phyloP scores from a whole-genome alignment of 2,888 invertebrate species.

The Crematogaster levior region DNA sequence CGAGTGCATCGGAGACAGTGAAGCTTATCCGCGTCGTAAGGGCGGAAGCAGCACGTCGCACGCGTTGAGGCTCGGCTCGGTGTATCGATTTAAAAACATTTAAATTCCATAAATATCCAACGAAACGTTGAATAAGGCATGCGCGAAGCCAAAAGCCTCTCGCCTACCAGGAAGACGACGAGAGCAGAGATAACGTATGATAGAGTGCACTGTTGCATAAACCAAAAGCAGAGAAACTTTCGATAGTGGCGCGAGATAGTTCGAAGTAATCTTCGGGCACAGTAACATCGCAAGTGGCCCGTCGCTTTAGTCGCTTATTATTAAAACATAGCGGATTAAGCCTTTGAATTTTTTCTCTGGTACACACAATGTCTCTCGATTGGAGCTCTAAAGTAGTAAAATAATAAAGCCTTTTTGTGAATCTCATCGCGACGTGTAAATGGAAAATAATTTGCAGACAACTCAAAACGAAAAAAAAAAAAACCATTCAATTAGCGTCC shows the following conservation, averaged over 20 bases:
- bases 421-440: background rate
- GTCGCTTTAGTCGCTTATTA: slow-evolving; percentile 30
- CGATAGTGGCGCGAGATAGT: slow-evolving; percentile 71
- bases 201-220: slow-evolving; percentile 73
- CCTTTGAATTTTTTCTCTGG: background rate
- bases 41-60: slow-evolving; percentile 48
- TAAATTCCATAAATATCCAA: slow-evolving; percentile 79
- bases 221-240: slow-evolving; percentile 71
- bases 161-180: slow-evolving; percentile 64
- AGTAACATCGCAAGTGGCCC: slow-evolving; percentile 25
- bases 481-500: background rate
- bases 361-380: background rate
- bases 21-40: slow-evolving; percentile 63
- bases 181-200: slow-evolving; percentile 70
- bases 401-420: background rate
- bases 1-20: slow-evolving; percentile 7
- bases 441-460: background rate
- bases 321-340: slow-evolving; percentile 32
- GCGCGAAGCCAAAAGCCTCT: slow-evolving; percentile 68
- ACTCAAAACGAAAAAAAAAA: background rate
- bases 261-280: slow-evolving; percentile 65
- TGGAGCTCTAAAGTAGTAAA: background rate
- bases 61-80: slow-evolving; percentile 67
- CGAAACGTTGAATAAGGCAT: slow-evolving; percentile 78
- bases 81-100: slow-evolving; percentile 79